Evolutionary conservation across 2,888 invertebrate species (phyloP), one percentile per base, ranked within the genome.

Genomic region (Notocelia uddmanniana): DNA sequence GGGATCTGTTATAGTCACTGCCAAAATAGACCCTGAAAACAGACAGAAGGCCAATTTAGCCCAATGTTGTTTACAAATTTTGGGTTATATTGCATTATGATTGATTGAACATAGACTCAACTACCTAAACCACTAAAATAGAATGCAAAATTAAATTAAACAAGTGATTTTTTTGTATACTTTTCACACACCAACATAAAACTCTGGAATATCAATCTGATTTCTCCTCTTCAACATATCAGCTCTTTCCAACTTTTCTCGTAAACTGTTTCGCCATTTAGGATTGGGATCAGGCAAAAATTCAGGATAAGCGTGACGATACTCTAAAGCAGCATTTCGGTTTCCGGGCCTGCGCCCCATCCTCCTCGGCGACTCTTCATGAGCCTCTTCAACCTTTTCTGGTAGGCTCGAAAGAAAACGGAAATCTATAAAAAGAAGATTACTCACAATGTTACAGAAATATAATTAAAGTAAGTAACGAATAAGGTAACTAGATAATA

Each of bases 131-230:
- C 26, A 26, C 2, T 26, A 26, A 26, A 26, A 26, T 31, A 8
- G 8, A 31, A 9, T 31, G 31, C 31, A 31, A 5, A 31, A 31
- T 31, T 31, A 31, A 5, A 8, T 31, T 26, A 2, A 26, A 54
- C 13, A 54, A 19, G n/a, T n/a, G n/a, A n/a, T n/a, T n/a, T n/a
- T n/a, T n/a, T 31, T 31, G 23, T 23, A 63, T 19, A n/a, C 52
- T 52, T 34, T n/a, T n/a, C 31, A 89, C 96, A 87, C 86, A 97
- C 97, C 99, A 81, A 99, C 99, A 94, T 99, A 99, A 94, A 99
- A 99, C 87, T 99, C 99, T 0, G 99, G 99, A 76, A 99, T 97
- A 84, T 97, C 97, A 75, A 99, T 94, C 74, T 96, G 94, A 68
- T 79, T 92, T 78, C 99, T 94, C 72, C 99, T 94, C 73, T 96